phyloP scores from a whole-genome alignment of 2,113 vertebrate genomes.

The Microcebus lehilahytsara region DNA sequence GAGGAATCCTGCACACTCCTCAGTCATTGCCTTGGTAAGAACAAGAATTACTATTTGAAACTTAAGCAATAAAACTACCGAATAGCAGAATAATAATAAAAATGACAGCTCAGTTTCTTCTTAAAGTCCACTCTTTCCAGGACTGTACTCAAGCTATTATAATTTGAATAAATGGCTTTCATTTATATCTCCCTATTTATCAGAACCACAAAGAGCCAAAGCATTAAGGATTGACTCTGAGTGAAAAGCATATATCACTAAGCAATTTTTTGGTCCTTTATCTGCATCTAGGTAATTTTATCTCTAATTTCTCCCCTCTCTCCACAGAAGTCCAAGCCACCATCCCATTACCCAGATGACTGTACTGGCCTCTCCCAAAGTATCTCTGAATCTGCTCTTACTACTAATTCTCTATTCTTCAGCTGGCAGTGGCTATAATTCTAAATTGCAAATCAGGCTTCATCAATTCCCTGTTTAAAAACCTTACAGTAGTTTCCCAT shows the following conservation, averaged over 20 bases:
- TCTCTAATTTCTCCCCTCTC: neutral
- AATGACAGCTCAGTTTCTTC: neutral
- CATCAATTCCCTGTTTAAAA: neutral
- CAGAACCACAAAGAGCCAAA: neutral
- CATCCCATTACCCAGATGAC: neutral
- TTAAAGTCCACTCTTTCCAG: neutral
- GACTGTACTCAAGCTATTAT: neutral
- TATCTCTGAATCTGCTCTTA: neutral
- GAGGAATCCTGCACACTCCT: neutral
- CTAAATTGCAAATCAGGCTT: neutral
- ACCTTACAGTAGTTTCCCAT: neutral
- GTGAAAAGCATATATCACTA: neutral
- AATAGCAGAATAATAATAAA: neutral
- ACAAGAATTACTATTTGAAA: neutral
- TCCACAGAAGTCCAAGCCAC: neutral
- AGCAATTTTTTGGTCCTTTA: neutral
- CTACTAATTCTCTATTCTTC: neutral
- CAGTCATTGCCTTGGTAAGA: neutral
- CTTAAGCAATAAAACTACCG: neutral
- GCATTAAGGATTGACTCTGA: neutral
- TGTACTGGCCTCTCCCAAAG: neutral
- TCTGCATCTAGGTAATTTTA: neutral
- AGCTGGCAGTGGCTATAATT: neutral
- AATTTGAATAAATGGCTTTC: neutral
- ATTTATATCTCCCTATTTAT: slow-evolving; percentile 10